phyloP scores from a whole-genome alignment of 2,113 vertebrate genomes.

The Zootoca vivipara region DNA sequence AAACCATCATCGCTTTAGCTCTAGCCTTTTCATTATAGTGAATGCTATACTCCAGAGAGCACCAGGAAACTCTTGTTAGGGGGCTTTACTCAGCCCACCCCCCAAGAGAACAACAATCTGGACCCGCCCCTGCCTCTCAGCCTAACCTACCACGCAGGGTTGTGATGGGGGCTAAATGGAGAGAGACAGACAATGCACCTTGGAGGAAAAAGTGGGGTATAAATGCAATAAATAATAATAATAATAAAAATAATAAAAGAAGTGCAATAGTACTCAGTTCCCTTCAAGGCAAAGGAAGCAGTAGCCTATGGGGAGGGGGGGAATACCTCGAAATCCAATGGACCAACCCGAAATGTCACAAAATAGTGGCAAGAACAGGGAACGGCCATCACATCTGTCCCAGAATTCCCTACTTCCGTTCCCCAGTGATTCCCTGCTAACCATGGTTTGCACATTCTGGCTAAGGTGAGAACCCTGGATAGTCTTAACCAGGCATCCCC shows the following conservation, averaged over 20 bases:
- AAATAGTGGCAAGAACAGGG: not conserved
- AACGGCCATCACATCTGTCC: not conserved
- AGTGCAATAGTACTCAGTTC: not conserved
- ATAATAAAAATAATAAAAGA: no score
- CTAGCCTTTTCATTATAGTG: constrained; percentile 15
- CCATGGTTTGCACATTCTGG: not conserved
- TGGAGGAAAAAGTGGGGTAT: no score
- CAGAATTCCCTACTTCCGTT: not conserved
- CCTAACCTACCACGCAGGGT: no score
- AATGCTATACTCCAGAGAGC: constrained; percentile 40
- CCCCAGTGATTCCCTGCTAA: not conserved
- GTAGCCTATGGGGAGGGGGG: rapidly evolving
- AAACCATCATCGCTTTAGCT: constrained; percentile 18
- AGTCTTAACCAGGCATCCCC: not conserved
- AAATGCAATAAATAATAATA: no score
- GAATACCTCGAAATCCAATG: not conserved
- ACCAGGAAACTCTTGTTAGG: not conserved
- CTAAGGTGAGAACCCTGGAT: not conserved
- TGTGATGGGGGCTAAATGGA: no score
- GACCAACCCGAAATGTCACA: not conserved
- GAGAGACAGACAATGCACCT: no score
- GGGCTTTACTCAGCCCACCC: not conserved
- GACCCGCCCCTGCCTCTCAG: no score
- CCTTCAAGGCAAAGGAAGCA: not conserved
- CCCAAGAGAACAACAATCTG: not conserved